phyloP scores from a whole-genome alignment of 2,888 invertebrate genomes.

The Ctenicera cuprea region DNA sequence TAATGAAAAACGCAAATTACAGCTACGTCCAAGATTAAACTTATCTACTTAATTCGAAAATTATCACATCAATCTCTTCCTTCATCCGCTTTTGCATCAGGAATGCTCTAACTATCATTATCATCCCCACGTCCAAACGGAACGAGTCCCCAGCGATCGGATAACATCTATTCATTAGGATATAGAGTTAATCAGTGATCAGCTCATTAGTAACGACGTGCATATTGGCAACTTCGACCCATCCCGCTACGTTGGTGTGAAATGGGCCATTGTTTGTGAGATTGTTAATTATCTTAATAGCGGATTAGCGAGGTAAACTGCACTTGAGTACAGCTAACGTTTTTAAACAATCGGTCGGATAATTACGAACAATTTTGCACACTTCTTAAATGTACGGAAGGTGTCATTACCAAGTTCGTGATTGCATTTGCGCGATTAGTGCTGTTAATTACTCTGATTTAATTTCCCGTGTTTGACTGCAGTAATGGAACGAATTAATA shows the following conservation, averaged over 20 bases:
- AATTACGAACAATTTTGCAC: neutral
- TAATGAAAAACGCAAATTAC: no score
- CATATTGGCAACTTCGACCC: slow-evolving; percentile 49
- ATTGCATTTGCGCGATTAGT: no score
- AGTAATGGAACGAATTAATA: no score
- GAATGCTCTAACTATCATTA: slow-evolving; percentile 10
- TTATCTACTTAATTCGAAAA: neutral
- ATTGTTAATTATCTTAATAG: slow-evolving; percentile 48
- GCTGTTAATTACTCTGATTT: no score
- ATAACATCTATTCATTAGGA: slow-evolving; percentile 51
- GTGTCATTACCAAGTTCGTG: neutral
- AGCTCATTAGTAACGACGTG: slow-evolving; percentile 48
- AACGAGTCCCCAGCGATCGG: slow-evolving; percentile 44
- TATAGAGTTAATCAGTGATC: slow-evolving; percentile 47
- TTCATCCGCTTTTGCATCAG: slow-evolving; percentile 23
- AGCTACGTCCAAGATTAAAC: no score
- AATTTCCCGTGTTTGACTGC: no score
- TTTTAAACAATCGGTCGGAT: slow-evolving; percentile 1
- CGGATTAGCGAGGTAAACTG: slow-evolving; percentile 34
- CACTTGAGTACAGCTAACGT: slow-evolving; percentile 42
- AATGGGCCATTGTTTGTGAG: slow-evolving; percentile 39
- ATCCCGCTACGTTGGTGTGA: slow-evolving; percentile 36
- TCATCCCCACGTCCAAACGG: slow-evolving; percentile 39
- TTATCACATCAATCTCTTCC: slow-evolving; percentile 7
- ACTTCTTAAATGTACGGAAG: neutral